Evolutionary conservation across 2,888 invertebrate species (phyloP), one percentile per base, ranked within the genome.

Genomic region (Liodrosophila aerea): DNA sequence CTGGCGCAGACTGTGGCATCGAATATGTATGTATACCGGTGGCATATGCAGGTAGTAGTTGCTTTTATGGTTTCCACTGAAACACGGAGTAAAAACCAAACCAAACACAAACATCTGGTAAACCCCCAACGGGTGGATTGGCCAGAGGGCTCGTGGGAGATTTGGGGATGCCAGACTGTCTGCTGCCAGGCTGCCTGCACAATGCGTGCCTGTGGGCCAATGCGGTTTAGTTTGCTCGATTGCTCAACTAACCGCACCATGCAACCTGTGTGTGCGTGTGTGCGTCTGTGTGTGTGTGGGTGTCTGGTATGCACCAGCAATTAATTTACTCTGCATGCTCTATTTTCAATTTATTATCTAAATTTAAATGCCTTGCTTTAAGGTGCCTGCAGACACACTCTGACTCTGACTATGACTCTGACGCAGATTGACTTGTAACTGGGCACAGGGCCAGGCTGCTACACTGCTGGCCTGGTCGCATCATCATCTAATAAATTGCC

Each of bases 31-130:
- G 53, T 45, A 11, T 12, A 13, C 60, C 60, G 50, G 43, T 71
- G 36, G 34, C 46, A 57, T 54, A 50, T 22, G 22, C 22, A 22
- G 22, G 22, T 40, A 33, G 60, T 33, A 73, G 46, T 50, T 73
- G 62, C 63, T 84, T 80, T 75, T 80, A 84, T 81, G 82, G 82
- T 77, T 84, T 80, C 80, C 64, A 54, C 60, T 45, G 49, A 46
- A 62, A 44, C 33, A 37, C 52, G 69, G 58, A 60, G 51, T 54
- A 37, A 46, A 63, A 64, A 65, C 65, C 53, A 36, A 54, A 61
- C 67, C 53, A 58, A 62, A 56, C 53, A 76, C 50, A 73, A 74
- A 61, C 64, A 71, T 59, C 72, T 76, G 64, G 39, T 18, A 4
- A 37, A 18, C 5, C 36, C 18, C 51, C 13, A n/a, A 29, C n/a